phyloP scores from a whole-genome alignment of 92 coral and sea anemone genomes.

The Siderastrea radians region DNA sequence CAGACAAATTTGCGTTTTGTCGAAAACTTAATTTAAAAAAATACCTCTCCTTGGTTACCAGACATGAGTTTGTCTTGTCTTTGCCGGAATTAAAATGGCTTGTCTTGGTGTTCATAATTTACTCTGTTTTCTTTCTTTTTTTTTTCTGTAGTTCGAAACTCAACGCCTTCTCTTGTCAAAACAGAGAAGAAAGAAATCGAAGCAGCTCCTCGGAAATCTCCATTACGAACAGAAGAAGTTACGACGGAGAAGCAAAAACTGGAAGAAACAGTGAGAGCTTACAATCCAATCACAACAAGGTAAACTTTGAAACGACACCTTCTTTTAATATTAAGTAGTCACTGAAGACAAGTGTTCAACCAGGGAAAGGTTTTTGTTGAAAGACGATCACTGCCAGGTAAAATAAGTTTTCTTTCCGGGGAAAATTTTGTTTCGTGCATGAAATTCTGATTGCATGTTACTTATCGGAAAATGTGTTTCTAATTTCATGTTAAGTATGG shows the following conservation, averaged over 20 bases:
- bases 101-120: not conserved
- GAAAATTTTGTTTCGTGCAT: not conserved
- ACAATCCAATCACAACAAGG: slow-evolving; percentile 62
- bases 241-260: slow-evolving; percentile 20
- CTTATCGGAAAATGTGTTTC: not conserved
- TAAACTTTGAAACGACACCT: slow-evolving; percentile 8
- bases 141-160: slow-evolving; percentile 59
- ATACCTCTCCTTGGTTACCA: not conserved
- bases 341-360: not conserved
- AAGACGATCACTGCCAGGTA: not conserved
- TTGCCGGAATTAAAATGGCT: not conserved
- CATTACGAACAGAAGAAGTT: not conserved
- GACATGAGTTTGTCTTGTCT: not conserved
- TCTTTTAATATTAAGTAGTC: not conserved
- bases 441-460: not conserved
- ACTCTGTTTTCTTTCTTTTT: not conserved
- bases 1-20: not conserved
- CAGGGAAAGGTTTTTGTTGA: not conserved
- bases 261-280: slow-evolving; percentile 37
- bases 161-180: slow-evolving; percentile 42
- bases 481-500: not conserved
- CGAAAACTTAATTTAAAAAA: not conserved
- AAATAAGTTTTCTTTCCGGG: not conserved
- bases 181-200: slow-evolving; percentile 54
- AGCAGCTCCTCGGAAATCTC: not conserved